Conservation (phyloP, 2,888 invertebrate species). For the Agrilus biguttatus region DNA sequence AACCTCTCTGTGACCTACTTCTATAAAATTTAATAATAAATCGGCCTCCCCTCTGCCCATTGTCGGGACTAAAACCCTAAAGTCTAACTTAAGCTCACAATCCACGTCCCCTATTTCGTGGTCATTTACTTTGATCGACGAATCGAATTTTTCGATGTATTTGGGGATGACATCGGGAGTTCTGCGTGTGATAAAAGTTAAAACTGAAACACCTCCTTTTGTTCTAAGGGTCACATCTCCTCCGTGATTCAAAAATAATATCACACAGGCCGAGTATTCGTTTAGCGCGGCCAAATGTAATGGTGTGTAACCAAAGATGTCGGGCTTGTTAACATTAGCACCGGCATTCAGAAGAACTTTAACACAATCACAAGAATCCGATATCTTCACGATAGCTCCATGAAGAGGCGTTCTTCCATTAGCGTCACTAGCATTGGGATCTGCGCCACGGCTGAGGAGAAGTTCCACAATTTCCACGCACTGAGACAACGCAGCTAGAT, state of each 20-base stretch:
- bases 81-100: conserved; percentile 62
- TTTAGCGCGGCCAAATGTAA: conserved; percentile 71
- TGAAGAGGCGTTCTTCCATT: conserved; percentile 70
- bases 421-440: conserved; percentile 45
- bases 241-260: conserved; percentile 58
- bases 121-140: conserved; percentile 63
- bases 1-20: conserved; percentile 66
- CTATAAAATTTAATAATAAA: conserved; percentile 54
- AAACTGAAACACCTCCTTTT: conserved; percentile 64
- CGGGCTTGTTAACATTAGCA: conserved; percentile 60
- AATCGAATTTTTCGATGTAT: conserved; percentile 45
- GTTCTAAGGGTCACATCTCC: conserved; percentile 71
- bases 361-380: conserved; percentile 56
- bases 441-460: conserved; percentile 42
- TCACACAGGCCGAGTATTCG: conserved; percentile 63
- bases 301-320: conserved; percentile 72
- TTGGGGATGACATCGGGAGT: conserved; percentile 70
- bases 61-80: conserved; percentile 46
- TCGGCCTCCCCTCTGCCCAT: conserved; percentile 53
- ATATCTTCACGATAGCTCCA: conserved; percentile 66
- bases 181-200: conserved; percentile 70
- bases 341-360: conserved; percentile 48
- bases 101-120: conserved; percentile 78
- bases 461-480: conserved; percentile 62
- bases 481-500: conserved; percentile 69